Conservation (phyloP, 2,888 invertebrate species). For the Brachylomia viminalis region DNA sequence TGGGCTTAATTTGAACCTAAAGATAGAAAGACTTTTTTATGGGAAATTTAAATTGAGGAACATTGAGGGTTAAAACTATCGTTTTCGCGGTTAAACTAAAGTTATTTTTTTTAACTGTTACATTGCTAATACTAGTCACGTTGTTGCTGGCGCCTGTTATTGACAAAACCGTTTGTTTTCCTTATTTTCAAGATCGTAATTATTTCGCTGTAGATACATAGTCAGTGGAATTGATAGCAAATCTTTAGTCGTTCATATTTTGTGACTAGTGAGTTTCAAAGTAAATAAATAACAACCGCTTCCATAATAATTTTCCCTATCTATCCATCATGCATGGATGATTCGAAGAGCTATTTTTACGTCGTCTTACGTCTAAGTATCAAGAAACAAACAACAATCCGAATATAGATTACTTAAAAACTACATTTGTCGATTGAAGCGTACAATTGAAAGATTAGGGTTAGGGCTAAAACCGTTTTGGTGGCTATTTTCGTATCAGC, state of each 20-base stretch:
- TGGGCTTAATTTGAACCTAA: conserved; percentile 13
- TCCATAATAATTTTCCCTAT: conserved; percentile 14
- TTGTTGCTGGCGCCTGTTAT: not conserved
- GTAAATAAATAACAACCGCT: conserved; percentile 4
- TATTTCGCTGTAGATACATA: conserved; percentile 6
- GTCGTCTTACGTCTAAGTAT: conserved; percentile 42
- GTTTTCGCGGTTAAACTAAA: not conserved
- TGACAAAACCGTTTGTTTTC: not conserved
- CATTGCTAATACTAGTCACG: not conserved
- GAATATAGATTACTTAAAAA: conserved; percentile 55
- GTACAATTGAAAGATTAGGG: conserved; percentile 68
- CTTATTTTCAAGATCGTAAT: conserved; percentile 26
- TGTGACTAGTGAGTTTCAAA: not conserved
- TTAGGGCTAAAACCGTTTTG: conserved; percentile 53
- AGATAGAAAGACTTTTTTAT: not conserved
- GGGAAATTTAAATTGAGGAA: too few relatives aligned
- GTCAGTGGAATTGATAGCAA: conserved; percentile 8
- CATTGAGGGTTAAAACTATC: not conserved
- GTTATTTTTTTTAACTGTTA: not conserved
- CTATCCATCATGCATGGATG: conserved; percentile 14
- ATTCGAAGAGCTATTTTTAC: conserved; percentile 23
- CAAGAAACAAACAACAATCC: conserved; percentile 21
- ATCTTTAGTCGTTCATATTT: conserved; percentile 28
- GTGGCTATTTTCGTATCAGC: conserved; percentile 60
- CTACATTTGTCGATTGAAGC: conserved; percentile 58